Conservation (phyloP, 2,113 vertebrate genomes). For the Leucopternis melanops region DNA sequence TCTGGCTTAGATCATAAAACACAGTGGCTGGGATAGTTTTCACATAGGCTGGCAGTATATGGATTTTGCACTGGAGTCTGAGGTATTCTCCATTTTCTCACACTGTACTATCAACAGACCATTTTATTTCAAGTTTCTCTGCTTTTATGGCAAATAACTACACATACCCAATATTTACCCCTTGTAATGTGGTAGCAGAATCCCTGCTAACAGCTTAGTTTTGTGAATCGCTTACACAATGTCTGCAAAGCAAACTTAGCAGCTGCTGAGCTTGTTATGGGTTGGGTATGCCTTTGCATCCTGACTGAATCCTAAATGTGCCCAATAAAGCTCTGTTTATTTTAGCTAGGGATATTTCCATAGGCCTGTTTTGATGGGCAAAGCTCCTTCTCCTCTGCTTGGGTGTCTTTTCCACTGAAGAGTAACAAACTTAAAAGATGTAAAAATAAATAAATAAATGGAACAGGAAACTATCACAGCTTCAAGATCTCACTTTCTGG, state of each 20-base stretch:
- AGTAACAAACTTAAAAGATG: slow-evolving; percentile 19
- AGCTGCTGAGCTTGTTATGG: neutral
- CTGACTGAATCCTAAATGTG: slow-evolving; percentile 18
- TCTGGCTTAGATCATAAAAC: neutral
- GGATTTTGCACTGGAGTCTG: neutral
- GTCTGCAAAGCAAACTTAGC: neutral
- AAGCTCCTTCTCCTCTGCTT: slow-evolving; percentile 17
- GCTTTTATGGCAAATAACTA: neutral
- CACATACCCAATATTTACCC: neutral
- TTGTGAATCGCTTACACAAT: neutral
- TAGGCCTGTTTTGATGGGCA: slow-evolving; percentile 43
- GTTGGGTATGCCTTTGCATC: slow-evolving; percentile 16
- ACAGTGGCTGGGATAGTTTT: neutral
- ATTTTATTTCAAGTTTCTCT: neutral
- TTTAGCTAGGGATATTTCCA: slow-evolving; percentile 42
- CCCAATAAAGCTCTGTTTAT: neutral
- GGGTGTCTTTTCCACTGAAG: slow-evolving; percentile 21
- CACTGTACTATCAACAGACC: neutral
- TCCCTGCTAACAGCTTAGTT: neutral
- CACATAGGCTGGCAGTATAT: neutral
- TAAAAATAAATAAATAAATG: slow-evolving; percentile 2
- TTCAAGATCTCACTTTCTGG: neutral
- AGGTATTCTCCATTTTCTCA: neutral
- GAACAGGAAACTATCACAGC: neutral
- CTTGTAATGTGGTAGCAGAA: neutral